Evolutionary conservation across 2,888 invertebrate species (phyloP).

Genomic region (Lithophane socia): DNA sequence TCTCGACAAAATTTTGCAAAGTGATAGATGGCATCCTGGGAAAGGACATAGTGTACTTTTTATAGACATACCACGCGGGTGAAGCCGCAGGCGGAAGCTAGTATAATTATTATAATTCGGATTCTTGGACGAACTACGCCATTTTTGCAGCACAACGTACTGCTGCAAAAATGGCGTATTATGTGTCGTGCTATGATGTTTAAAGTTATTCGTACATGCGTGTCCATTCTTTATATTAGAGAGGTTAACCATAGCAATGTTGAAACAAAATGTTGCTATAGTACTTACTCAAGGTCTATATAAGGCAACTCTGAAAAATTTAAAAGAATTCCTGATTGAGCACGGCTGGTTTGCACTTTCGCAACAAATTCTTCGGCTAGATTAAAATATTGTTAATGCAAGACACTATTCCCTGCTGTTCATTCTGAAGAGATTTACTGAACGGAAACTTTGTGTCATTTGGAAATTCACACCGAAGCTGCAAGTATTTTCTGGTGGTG

Average conservation of each 20-base stretch:
- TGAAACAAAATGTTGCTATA: neutral
- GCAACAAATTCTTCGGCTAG: slow-evolving; percentile 57
- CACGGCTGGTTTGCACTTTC: slow-evolving; percentile 52
- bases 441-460: slow-evolving; percentile 30
- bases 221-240: neutral
- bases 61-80: too few species aligned
- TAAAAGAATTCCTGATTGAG: slow-evolving; percentile 51
- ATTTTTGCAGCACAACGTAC: neutral
- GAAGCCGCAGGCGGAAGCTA: too few species aligned
- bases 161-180: neutral
- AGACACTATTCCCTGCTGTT: slow-evolving; percentile 41
- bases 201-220: neutral
- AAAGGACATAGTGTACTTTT: too few species aligned
- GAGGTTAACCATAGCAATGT: neutral
- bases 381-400: slow-evolving; percentile 63
- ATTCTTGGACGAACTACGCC: neutral
- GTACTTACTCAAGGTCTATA: neutral
- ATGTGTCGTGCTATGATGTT: neutral
- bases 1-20: too few species aligned
- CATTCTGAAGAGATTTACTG: slow-evolving; percentile 30
- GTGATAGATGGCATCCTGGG: too few species aligned
- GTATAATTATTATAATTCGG: too few species aligned
- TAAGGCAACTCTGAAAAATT: slow-evolving; percentile 45
- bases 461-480: neutral
- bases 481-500: neutral